Percentiles rank a stretch among this genome's conserved stretches.
Conservation (phyloP, 2,797 vertebrate species). For the Falco peregrinus region DNA sequence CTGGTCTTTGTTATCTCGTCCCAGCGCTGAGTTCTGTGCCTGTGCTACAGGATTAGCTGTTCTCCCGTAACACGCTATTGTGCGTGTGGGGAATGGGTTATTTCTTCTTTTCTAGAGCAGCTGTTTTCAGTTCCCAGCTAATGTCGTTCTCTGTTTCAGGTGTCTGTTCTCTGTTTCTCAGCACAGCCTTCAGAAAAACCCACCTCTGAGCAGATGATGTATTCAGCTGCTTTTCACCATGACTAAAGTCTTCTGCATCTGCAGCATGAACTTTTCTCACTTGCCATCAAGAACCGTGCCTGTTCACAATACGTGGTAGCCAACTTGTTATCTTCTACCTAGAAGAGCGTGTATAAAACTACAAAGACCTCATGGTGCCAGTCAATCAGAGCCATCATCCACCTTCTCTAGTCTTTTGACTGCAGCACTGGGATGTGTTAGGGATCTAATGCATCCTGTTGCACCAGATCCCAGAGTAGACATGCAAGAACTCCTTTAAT, state of each 20-base stretch:
- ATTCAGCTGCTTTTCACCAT: neutral
- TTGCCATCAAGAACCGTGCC: rapidly evolving
- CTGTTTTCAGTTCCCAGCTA: neutral
- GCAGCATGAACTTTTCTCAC: neutral
- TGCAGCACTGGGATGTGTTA: neutral
- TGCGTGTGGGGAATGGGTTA: neutral
- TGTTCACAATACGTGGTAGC: neutral
- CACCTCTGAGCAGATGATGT: neutral
- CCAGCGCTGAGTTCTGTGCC: neutral
- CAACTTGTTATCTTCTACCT: neutral
- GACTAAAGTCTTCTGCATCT: conserved; percentile 10
- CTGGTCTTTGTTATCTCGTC: conserved; percentile 19
- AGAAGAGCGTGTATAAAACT: neutral
- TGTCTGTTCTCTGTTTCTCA: neutral
- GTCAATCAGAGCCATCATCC: neutral
- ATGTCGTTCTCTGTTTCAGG: neutral
- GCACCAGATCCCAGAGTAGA: neutral
- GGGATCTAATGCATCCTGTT: neutral
- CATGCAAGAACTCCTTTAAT: neutral
- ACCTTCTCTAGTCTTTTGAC: neutral
- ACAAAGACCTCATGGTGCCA: neutral
- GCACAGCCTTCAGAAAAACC: neutral
- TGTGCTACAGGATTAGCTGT: conserved; percentile 12
- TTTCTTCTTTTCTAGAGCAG: neutral
- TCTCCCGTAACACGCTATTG: neutral